Base-by-base conservation (phyloP, 2,888 invertebrate species). In the Temnothorax ravouxi region DNA sequence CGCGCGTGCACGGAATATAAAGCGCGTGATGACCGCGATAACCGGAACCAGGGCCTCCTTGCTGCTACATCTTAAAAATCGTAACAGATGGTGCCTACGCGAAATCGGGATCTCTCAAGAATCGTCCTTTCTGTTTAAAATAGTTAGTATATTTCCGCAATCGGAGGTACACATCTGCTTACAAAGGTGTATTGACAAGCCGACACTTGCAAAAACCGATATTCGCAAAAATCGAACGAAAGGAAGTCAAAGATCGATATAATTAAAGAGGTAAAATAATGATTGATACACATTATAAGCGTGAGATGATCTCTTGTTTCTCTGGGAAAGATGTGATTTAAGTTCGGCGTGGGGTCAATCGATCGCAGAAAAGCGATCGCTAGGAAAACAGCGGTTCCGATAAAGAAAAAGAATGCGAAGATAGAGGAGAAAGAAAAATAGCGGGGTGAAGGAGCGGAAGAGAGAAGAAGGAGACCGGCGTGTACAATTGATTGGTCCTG, bases 401-500 rank as follows among this genome's bases (percentile, higher is more conserved):
- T 62, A 18, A 41, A 80, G 54, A 83, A 52, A 87, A 67, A 76
- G 61, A 67, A 71, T 71, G 44, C 52, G 81, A 83, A 88, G 88
- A 88, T 88, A 90, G 87, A 85, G 85, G 83, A 87, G 85, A 89
- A 84, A 91, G 86, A 88, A 86, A 86, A 81, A 69, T 85, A 74
- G 72, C 52, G 75, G 71, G 88, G 85, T 74, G 87, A 89, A 88
- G 66, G 52, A 77, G 56, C 47, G 87, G 83, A 84, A 84, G 77
- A 87, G 87, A 92, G 91, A 92, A 92, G 90, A 91, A 92, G 87
- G 88, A 85, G 91, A 92, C 92, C 93, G 91, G 94, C 94, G 94
- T 94, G 91, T 91, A 93, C 94, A 94, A 94, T 94, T 94, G 94
- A 94, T 94, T 94, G 93, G 94, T 94, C 94, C 94, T 94, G 94